phyloP scores from a whole-genome alignment of 2,888 invertebrate species.

The Eumerus sabulonum region DNA sequence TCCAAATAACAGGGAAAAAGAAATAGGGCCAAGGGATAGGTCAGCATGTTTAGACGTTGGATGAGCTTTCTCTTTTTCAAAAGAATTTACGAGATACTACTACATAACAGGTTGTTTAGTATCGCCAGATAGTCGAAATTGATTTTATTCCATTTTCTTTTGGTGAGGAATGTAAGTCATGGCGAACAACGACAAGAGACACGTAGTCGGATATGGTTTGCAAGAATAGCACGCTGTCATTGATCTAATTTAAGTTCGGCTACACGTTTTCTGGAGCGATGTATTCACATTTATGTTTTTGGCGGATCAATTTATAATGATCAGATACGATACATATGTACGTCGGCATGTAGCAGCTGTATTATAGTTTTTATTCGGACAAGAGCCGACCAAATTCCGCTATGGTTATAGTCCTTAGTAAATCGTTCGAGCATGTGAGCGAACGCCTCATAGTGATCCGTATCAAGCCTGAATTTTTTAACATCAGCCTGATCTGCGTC shows the following conservation, averaged over 20 bases:
- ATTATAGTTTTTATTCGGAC: too few relatives aligned
- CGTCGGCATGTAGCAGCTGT: too few relatives aligned
- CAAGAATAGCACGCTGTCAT: constrained; percentile 40
- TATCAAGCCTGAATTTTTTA: too few relatives aligned
- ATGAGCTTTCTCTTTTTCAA: constrained; percentile 15
- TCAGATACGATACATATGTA: too few relatives aligned
- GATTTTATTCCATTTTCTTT: constrained; percentile 1
- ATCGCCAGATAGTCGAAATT: too few relatives aligned
- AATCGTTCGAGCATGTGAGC: too few relatives aligned
- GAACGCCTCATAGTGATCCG: too few relatives aligned
- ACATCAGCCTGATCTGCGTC: too few relatives aligned
- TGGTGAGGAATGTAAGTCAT: constrained; percentile 14
- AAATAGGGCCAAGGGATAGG: constrained; percentile 68
- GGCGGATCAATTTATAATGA: too few relatives aligned
- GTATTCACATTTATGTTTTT: too few relatives aligned
- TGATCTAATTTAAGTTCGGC: constrained; percentile 51
- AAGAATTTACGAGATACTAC: constrained; percentile 36
- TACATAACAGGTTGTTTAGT: constrained; percentile 55
- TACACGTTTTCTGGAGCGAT: constrained; percentile 15
- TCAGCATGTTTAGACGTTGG: constrained; percentile 25
- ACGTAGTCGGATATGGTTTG: constrained; percentile 16
- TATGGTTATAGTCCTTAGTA: too few relatives aligned
- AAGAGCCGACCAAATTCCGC: too few relatives aligned
- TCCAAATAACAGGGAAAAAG: not conserved
- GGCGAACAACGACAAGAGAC: constrained; percentile 19